phyloP scores from a whole-genome alignment of 1,140 invertebrate genomes.

The Eubasilissa regina region DNA sequence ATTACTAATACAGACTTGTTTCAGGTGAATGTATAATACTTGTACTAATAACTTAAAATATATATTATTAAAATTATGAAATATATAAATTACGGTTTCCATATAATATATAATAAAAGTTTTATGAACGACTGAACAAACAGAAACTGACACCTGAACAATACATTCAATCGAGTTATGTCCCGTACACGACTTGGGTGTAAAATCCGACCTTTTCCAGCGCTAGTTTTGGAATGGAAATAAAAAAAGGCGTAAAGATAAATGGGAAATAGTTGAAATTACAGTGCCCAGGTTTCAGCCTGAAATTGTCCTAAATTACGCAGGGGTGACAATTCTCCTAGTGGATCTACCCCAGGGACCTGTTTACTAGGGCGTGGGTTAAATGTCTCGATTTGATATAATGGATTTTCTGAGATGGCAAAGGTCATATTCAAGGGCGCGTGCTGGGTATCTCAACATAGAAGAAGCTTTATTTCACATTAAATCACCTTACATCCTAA shows the following conservation, averaged over 20 bases:
- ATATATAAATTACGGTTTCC: too few relatives aligned
- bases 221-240: not conserved
- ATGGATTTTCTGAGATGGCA: constrained; percentile 10
- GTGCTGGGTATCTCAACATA: not conserved
- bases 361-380: constrained; percentile 8
- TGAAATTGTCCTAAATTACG: constrained; percentile 33
- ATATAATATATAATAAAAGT: too few relatives aligned
- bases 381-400: constrained; percentile 30
- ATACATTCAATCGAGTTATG: constrained; percentile 26
- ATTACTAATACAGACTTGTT: too few relatives aligned
- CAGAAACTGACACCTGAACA: not conserved
- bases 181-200: constrained; percentile 1
- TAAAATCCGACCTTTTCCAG: constrained; percentile 8
- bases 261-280: constrained; percentile 20
- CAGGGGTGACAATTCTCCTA: constrained; percentile 4
- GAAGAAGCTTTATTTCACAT: not conserved
- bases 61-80: too few relatives aligned
- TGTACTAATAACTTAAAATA: too few relatives aligned
- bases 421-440: constrained; percentile 12
- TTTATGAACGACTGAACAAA: constrained; percentile 2
- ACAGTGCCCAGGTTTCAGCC: constrained; percentile 12
- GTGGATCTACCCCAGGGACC: not conserved
- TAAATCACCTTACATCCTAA: not conserved
- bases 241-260: constrained; percentile 25
- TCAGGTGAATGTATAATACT: too few relatives aligned